Conservation (phyloP, 2,888 invertebrate species). For the Microchrysa polita region DNA sequence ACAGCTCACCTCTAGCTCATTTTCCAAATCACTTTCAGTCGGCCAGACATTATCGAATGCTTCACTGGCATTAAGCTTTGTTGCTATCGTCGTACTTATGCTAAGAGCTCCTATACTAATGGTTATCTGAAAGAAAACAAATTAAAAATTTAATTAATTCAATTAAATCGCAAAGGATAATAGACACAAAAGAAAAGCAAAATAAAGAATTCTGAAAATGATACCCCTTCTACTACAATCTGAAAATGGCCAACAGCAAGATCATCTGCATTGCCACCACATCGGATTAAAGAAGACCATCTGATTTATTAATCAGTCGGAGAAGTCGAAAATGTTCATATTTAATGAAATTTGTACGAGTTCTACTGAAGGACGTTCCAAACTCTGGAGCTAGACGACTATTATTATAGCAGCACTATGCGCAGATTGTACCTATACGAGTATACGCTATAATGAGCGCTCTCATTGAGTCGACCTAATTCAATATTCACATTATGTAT, state of each 20-base stretch:
- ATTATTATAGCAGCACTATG: no score
- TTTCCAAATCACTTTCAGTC: conserved; percentile 63
- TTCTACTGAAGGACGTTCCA: background rate
- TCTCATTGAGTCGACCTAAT: background rate
- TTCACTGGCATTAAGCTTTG: conserved; percentile 62
- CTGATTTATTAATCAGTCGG: conserved; percentile 27
- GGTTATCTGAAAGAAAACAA: conserved; percentile 53
- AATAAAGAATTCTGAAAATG: no score
- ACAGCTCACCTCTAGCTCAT: conserved; percentile 63
- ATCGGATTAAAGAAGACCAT: no score
- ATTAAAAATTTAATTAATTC: conserved; percentile 2
- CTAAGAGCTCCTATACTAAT: conserved; percentile 56
- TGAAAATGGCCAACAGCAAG: no score
- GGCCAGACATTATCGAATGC: conserved; percentile 64
- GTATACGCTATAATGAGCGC: background rate
- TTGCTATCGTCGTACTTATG: conserved; percentile 53
- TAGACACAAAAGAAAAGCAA: conserved; percentile 5
- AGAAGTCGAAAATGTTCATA: conserved; percentile 13
- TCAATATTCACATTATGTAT: conserved; percentile 24
- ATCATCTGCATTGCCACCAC: no score
- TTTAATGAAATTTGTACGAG: conserved; percentile 33
- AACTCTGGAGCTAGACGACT: background rate
- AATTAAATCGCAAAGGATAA: background rate
- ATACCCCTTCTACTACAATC: background rate
- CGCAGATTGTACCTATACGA: no score